Evolutionary conservation across 2,888 invertebrate genomes (phyloP).

Genomic region (Oligia fasciuncula): DNA sequence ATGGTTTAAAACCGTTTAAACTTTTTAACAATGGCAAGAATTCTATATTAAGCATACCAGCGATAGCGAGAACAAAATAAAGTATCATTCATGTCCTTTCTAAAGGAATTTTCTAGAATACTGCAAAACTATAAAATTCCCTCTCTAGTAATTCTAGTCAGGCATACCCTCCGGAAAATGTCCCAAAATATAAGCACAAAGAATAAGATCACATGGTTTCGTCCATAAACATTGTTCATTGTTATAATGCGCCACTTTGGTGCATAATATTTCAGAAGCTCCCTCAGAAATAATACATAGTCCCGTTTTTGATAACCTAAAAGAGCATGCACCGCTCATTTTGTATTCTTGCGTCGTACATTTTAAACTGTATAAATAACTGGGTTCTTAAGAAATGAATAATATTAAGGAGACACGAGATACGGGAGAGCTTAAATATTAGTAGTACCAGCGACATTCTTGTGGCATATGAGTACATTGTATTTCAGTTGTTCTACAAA

Average conservation of each 20-base stretch:
- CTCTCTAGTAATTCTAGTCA: background rate
- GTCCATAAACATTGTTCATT: conserved; percentile 38
- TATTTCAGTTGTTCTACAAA: conserved; percentile 4
- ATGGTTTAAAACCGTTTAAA: background rate
- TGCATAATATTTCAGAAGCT: conserved; percentile 44
- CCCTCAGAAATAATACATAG: conserved; percentile 33
- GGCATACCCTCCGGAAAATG: conserved; percentile 19
- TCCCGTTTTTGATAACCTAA: conserved; percentile 38
- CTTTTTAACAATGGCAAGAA: conserved; percentile 27
- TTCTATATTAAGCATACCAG: background rate
- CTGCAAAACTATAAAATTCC: background rate
- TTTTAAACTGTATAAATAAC: conserved; percentile 45
- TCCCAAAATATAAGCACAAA: conserved; percentile 29
- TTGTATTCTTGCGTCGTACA: conserved; percentile 46
- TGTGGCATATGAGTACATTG: background rate
- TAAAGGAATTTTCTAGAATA: background rate
- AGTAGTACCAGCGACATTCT: background rate
- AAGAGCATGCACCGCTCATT: conserved; percentile 49
- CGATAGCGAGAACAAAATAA: background rate
- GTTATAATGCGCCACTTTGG: conserved; percentile 39
- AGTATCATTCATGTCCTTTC: background rate
- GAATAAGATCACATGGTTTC: conserved; percentile 33
- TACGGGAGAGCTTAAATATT: conserved; percentile 21
- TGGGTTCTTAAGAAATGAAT: conserved; percentile 40
- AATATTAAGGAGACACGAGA: conserved; percentile 45